A percentile compares a stretch with the other conserved stretches of the same genome.
phyloP scores from a whole-genome alignment of 2,888 invertebrate species.

The Arge pagana region DNA sequence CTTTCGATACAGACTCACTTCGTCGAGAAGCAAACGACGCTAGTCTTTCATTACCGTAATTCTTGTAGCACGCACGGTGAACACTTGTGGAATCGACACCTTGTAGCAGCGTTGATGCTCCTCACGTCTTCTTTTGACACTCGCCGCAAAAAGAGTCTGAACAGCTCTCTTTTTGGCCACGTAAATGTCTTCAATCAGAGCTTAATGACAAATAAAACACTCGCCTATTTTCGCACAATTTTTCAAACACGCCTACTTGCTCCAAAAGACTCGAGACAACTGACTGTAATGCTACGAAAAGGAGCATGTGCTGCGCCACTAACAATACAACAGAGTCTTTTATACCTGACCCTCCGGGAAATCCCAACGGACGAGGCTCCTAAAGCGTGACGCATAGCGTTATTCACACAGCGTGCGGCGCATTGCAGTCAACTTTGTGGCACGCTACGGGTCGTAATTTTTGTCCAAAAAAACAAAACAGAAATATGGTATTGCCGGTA shows the following conservation, averaged over 20 bases:
- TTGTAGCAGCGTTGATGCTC: background rate
- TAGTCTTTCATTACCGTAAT: background rate
- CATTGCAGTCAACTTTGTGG: too few species aligned
- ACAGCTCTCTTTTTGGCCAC: constrained; percentile 1
- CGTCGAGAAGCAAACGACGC: background rate
- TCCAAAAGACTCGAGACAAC: background rate
- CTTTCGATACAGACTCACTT: background rate
- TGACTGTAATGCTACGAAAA: background rate
- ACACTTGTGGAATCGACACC: background rate
- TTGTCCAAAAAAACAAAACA: too few species aligned
- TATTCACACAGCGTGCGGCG: too few species aligned
- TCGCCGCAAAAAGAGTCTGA: constrained; percentile 3
- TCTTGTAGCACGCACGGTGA: constrained; percentile 1
- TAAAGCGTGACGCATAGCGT: too few species aligned
- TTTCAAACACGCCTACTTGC: background rate
- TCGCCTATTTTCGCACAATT: background rate
- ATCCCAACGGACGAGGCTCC: too few species aligned
- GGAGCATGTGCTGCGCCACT: background rate
- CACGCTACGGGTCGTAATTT: too few species aligned
- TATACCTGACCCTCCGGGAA: too few species aligned
- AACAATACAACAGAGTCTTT: too few species aligned
- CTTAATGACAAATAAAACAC: constrained; percentile 1
- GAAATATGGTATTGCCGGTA: too few species aligned
- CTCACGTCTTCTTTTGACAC: background rate
- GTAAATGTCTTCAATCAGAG: background rate